Evolutionary conservation across 2,888 invertebrate genomes (phyloP), one percentile per base, ranked within the genome.

Genomic region (Polyommatus icarus): DNA sequence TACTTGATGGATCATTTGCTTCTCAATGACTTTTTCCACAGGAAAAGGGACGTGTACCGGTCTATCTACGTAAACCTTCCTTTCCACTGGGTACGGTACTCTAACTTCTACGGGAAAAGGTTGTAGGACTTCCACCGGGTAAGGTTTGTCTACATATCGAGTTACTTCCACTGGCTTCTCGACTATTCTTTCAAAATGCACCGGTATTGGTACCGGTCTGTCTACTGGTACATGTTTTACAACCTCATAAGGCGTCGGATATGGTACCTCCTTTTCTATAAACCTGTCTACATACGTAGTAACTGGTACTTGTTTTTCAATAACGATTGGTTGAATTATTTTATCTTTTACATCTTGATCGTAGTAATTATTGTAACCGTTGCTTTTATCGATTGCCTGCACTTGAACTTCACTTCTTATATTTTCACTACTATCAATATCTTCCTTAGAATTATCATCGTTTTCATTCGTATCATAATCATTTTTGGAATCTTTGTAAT

Each of bases 81-180:
- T 92, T 82, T 94, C 91, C 5, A 95, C 90, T 0, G 94, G 93
- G 83, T 92, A 94, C 8, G 94, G 94, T 0, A 94, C 90, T 81
- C 92, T 88, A 5, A 93, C 93, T 77, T 95, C 94, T 18, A 95
- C 95, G 0, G 95, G 95, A 78, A 95, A 93, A 10, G 95, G 95
- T 50, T 87, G 85, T 6, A 87, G 85, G 2, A 93, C 93, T 71
- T 95, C 94, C 15, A 95, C 95, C 0, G 95, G 95, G 80, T 95
- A 94, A 0, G 95, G 95, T 79, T 96, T 95, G 80, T 96, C 95
- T 0, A 95, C 90, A 79, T 92, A 91, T 82, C 87, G 90, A 1
- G 94, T 92, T 0, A 94, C 89, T 85, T 94, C 93, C 0, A 94
- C 87, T 0, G 95, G 95, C 84, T 93, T 95, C 81, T 95, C 95